These are phyloP conservation scores for Corapipo altera DNA, from an alignment of 2,113 vertebrate species.

Conservation along the genomic window DNA sequence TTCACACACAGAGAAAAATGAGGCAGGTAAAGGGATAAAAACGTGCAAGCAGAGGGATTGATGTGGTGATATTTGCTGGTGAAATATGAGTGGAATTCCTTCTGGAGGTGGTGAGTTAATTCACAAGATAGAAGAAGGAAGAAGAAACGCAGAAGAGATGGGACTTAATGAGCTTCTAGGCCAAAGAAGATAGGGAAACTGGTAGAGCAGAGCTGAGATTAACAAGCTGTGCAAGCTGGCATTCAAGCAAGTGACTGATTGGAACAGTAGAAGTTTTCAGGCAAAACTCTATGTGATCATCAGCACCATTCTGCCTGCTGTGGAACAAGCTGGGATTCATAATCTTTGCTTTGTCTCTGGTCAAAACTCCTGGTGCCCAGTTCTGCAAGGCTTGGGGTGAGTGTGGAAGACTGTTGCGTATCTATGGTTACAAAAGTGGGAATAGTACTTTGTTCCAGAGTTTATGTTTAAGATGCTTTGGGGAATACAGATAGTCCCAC, in stretches of 20 bases:
- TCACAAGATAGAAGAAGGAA: neutral
- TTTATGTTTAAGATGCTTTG: neutral
- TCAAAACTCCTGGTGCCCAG: neutral
- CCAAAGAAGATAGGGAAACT: neutral
- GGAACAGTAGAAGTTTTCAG: neutral
- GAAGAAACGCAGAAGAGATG: neutral
- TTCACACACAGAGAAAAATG: neutral
- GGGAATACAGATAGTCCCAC: neutral
- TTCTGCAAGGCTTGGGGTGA: neutral
- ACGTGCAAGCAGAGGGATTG: neutral
- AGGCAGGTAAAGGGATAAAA: neutral
- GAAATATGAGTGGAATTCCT: neutral
- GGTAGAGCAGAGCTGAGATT: neutral
- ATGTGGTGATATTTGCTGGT: neutral
- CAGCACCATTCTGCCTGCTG: neutral
- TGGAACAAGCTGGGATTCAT: neutral
- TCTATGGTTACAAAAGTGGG: neutral
- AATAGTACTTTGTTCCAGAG: neutral
- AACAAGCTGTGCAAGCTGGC: neutral
- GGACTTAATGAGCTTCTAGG: neutral
- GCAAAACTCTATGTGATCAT: neutral
- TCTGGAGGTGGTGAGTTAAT: neutral
- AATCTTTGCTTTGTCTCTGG: neutral
- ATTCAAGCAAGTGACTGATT: neutral
- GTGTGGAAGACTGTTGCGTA: rapidly evolving